Conservation (phyloP, 2,797 vertebrate species). For the Trematomus bernacchii region DNA sequence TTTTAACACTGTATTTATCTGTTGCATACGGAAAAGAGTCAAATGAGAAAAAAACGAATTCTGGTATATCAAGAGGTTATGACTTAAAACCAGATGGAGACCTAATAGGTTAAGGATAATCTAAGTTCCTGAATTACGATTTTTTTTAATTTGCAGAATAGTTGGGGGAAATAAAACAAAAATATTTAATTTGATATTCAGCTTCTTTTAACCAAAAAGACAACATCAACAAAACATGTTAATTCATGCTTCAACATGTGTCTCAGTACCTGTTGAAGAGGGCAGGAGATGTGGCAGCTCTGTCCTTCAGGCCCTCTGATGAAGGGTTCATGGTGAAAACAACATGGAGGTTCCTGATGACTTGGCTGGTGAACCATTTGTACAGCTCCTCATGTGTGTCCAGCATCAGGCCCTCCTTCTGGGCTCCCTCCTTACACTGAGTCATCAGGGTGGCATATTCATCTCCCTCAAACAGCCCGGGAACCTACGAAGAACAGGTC, state of each 20-base stretch:
- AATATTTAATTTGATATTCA: too few species aligned
- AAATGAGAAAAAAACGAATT: too few species aligned
- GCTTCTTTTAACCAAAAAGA: too few species aligned
- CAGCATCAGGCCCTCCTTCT: constrained; percentile 98
- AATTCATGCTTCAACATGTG: neutral
- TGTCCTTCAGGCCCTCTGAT: constrained; percentile 97
- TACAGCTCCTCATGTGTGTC: constrained; percentile 99
- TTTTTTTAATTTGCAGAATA: too few species aligned
- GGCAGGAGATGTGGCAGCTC: constrained; percentile 97
- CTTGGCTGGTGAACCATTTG: constrained; percentile 99
- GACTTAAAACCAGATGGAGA: too few species aligned
- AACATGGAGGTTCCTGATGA: constrained; percentile 98
- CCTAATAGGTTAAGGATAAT: too few species aligned
- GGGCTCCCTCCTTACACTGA: constrained; percentile 98
- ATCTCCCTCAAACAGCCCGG: constrained; percentile 98
- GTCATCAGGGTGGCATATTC: constrained; percentile 99
- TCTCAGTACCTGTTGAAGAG: constrained; percentile 95
- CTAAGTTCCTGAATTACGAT: too few species aligned
- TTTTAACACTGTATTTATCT: neutral
- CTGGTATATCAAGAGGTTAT: too few species aligned
- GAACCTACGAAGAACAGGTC: constrained; percentile 85
- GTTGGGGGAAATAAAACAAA: too few species aligned
- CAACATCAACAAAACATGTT: neutral
- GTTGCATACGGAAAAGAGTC: too few species aligned
- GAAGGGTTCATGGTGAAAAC: constrained; percentile 99